Evolutionary conservation across 2,797 vertebrate genomes (phyloP), one percentile per base, ranked within the genome.

Genomic region (Pterois miles): DNA sequence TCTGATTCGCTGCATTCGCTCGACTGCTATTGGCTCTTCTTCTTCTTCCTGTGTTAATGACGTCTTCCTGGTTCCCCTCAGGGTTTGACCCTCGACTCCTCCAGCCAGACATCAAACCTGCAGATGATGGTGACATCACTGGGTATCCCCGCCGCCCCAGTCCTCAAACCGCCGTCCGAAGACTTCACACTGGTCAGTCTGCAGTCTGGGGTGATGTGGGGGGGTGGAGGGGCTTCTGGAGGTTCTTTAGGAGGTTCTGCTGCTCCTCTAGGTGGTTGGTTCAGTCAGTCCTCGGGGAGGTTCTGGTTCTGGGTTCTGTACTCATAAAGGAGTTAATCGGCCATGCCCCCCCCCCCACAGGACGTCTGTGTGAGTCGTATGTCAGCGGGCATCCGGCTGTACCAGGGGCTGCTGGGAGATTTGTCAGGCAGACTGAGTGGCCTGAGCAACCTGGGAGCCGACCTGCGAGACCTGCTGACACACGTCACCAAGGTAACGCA

Each of bases 381-480:
- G 78, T 79, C 72, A 0, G 50, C 53, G 0, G 96, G 96, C 6
- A 88, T 96, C 12, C 80, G 43, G 8, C 22, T 94, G 80, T 95
- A 96, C 92, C 93, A 88, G 4, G 53, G 77, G 52, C 93, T 97
- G 59, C 92, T 98, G 68, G 81, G 81, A 25, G 78, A 88, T 74
- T 27, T 83, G 8, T 63, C 89, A 0, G 67, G 69, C 2, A 77
- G 25, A 5, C 20, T 96, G 73, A 81, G 76, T 0, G 76, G 48
- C 11, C 92, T 94, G 66, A 56, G 23, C 4, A 56, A 80, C 36
- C 74, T 94, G 54, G 23, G 2, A 0, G 84, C 92, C 1, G 96
- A 97, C 2, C 18, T 95, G 5, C 70, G 91, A 25, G 96, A 98
- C 90, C 95, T 99, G 57, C 91, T 92, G 60, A 74, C 63, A 0